Conservation (phyloP, 2,113 vertebrate genomes). For the Cyphomyrus plagiostoma region DNA sequence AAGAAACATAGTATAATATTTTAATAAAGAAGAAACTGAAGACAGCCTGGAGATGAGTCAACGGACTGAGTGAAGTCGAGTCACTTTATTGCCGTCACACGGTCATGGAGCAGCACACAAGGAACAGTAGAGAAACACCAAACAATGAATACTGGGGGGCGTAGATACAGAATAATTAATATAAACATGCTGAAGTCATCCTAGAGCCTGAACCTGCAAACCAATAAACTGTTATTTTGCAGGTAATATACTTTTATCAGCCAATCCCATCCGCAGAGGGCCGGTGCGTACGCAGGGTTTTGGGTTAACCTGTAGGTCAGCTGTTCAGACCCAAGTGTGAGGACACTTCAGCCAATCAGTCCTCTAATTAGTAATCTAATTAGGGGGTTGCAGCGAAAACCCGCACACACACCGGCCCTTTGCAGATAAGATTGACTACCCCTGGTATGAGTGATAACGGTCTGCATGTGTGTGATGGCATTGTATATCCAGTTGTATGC, state of each 20-base stretch:
- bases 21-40: neutral
- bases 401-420: no score
- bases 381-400: no score
- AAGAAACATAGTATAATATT: neutral
- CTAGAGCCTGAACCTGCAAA: neutral
- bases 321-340: no score
- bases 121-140: neutral
- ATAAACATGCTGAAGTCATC: neutral
- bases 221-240: neutral
- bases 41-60: neutral
- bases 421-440: no score
- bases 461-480: neutral
- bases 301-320: no score
- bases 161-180: neutral
- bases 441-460: neutral
- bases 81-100: neutral
- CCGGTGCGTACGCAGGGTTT: no score
- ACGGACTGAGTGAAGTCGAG: neutral
- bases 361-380: no score
- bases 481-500: constrained; percentile 4
- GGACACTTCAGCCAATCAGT: no score
- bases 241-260: neutral
- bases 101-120: neutral
- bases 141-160: neutral
- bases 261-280: no score